Base-by-base conservation (phyloP, 2,797 vertebrate genomes). In the Nyctibius grandis region DNA sequence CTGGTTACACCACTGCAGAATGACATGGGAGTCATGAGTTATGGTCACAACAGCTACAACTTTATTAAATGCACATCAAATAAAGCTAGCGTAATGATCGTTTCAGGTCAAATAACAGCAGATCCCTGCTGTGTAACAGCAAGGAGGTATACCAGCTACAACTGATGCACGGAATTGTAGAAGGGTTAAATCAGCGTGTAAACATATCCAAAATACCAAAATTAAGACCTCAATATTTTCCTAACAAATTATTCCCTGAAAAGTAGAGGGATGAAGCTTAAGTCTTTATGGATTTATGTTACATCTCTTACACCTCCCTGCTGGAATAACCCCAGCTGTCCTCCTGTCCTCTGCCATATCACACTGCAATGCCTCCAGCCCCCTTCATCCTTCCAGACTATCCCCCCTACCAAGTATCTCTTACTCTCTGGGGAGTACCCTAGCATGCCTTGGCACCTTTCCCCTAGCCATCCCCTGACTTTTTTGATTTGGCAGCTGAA, bases 61-160 rank as follows among this genome's bases (percentile, higher is more conserved):
- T 91, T 97, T 95, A 96, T 97, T 97, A 97, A 97, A 95, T 16
- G 92, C 92, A 67, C 93, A 92, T 73, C 91, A 91, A 95, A 92
- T 94, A 95, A 93, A 96, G 93, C 64, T 64, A 28, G 44, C 40
- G 50, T 83, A 96, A 90, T 56, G 92, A 90, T 95, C 93, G 95
- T 83, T 88, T 78, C 90, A 89, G 93, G 85, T 97, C 96, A 97
- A 94, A 90, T 88, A 93, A 91, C 93, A 96, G 90, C 92, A 56
- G 92, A 88, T 75, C 75, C 94, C 88, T 80, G 89, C 91, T 96
- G 91, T 26, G 88, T 57, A 89, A 74, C 89, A 91, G 89, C 78
- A 36, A 96, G 91, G 85, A 60, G 4, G 85, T 69, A 61, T 28
- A 84, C 29, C 75, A 61, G 45, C 70, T 74, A 72, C 44, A 36